These are phyloP conservation scores for Epinephelus moara DNA, from an alignment of 2,113 vertebrate species.

Conservation along the genomic window DNA sequence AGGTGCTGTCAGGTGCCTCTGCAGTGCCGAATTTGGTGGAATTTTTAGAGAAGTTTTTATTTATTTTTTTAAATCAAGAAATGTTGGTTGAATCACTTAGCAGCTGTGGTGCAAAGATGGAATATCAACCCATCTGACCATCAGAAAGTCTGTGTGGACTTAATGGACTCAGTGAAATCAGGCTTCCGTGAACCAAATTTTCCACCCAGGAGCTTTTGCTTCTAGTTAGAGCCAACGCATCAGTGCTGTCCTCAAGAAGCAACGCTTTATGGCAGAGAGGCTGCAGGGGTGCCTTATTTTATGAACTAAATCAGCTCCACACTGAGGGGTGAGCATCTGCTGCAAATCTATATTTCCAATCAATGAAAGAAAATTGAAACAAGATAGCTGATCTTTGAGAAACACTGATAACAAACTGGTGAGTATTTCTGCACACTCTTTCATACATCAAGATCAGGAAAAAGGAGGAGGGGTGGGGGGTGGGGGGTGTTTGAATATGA, in stretches of 20 bases:
- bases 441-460: background rate
- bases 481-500: background rate
- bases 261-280: background rate
- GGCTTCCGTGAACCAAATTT: background rate
- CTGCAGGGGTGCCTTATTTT: background rate
- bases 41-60: background rate
- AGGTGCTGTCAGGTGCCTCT: background rate
- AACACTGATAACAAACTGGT: background rate
- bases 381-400: background rate
- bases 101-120: background rate
- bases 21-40: background rate
- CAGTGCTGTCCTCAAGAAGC: background rate
- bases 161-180: slow-evolving; percentile 9
- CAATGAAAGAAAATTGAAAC: background rate
- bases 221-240: slow-evolving; percentile 11
- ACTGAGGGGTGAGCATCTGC: background rate
- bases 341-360: slow-evolving; percentile 4
- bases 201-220: background rate
- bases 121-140: background rate
- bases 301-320: slow-evolving; percentile 15
- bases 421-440: background rate
- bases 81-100: background rate
- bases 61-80: background rate
- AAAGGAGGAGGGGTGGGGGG: too few relatives aligned
- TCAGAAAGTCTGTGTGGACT: background rate